Percentiles rank a stretch among this genome's conserved stretches.
Conservation (phyloP, 2,888 invertebrate genomes). For the Latrodectus hesperus region DNA sequence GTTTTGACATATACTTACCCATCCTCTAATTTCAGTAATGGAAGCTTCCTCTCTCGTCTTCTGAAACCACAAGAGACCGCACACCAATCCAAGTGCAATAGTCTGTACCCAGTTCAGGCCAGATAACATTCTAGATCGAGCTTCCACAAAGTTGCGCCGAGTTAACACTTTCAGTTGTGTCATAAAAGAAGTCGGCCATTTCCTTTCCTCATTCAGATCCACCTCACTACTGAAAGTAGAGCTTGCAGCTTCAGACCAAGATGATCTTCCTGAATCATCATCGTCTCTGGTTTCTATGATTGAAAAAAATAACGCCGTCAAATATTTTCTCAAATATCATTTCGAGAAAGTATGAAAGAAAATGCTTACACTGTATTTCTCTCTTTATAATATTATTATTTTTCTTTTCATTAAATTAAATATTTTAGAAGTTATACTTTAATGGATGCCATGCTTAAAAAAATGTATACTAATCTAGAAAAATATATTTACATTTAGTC, state of each 20-base stretch:
- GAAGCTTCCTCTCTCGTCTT: conserved; percentile 83
- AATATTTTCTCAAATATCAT: too few relatives aligned
- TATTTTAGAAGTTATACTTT: too few relatives aligned
- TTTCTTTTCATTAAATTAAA: too few relatives aligned
- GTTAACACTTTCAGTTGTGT: conserved; percentile 86
- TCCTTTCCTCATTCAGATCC: conserved; percentile 75
- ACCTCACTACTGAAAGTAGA: conserved; percentile 62
- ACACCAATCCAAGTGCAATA: conserved; percentile 82
- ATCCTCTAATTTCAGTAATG: conserved; percentile 85
- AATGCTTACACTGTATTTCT: too few relatives aligned
- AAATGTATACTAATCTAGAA: too few relatives aligned
- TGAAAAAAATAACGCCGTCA: background rate
- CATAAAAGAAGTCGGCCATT: conserved; percentile 86
- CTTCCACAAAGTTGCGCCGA: conserved; percentile 85
- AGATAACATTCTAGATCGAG: conserved; percentile 84
- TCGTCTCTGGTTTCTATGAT: conserved; percentile 76
- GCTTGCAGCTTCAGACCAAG: conserved; percentile 79
- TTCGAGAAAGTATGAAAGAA: too few relatives aligned
- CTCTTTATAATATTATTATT: too few relatives aligned
- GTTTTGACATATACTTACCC: conserved; percentile 74
- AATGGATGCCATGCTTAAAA: too few relatives aligned
- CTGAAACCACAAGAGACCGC: conserved; percentile 86
- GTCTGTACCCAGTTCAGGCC: conserved; percentile 87
- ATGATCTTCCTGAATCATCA: conserved; percentile 79
- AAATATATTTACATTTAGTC: too few relatives aligned